Conservation (phyloP, 2,797 vertebrate species). For the Ptychobarbus kaznakovi region DNA sequence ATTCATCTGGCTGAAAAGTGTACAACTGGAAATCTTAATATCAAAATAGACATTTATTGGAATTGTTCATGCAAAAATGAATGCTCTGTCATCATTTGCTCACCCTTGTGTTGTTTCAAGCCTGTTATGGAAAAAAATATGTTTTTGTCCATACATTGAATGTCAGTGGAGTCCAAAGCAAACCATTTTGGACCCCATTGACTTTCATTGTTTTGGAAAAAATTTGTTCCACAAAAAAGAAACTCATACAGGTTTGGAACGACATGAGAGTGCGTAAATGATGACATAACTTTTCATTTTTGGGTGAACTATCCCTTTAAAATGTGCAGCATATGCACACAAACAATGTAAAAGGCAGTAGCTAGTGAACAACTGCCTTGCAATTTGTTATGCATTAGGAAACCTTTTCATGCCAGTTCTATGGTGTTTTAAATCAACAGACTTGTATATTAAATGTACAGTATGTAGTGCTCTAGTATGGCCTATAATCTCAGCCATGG, state of each 20-base stretch:
- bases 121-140: background rate
- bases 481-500: conserved; percentile 3
- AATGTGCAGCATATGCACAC: background rate
- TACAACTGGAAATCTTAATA: background rate
- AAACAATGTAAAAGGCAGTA: background rate
- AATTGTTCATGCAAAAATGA: background rate
- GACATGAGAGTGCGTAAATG: background rate
- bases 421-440: background rate
- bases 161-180: background rate
- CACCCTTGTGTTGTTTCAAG: background rate
- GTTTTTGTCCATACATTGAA: background rate
- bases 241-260: background rate
- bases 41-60: background rate
- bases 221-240: background rate
- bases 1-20: conserved; percentile 3
- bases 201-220: background rate
- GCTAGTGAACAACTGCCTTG: background rate
- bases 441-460: conserved; percentile 12
- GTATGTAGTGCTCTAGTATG: conserved; percentile 16
- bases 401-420: conserved; percentile 5
- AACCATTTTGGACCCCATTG: background rate
- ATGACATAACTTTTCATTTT: background rate
- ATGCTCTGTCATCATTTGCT: background rate
- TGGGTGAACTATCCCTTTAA: conserved; percentile 4
- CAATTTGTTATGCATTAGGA: background rate